Evolutionary conservation across 2,113 vertebrate species (phyloP), one percentile per base, ranked within the genome.

Genomic region (Octodon degus): DNA sequence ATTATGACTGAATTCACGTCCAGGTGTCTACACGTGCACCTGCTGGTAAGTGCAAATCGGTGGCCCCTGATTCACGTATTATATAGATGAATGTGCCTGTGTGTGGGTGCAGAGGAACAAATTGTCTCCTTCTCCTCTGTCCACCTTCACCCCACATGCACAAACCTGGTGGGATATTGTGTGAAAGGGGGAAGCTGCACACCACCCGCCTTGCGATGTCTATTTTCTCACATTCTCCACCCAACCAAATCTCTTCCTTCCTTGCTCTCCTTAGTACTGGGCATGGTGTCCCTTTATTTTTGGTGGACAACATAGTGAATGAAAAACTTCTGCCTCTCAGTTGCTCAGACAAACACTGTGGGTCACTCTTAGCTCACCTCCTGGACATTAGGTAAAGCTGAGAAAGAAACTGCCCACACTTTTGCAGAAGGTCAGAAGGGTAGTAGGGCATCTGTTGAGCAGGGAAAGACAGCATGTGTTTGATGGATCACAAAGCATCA

Each of bases 31-130:
- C 1, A 8, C 1, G 11, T 6, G 14, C 32, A 32, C 79, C 55
- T n/a, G 63, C 2, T 20, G 0, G 2, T 32, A 7, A 74, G 2
- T 47, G 81, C 50, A 6, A 37, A 14, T 16, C 17, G 7, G 0
- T 25, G 40, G 10, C 2, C 30, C 40, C 17, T 22, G 32, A 70
- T 40, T 14, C 12, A n/a, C 55, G 34, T 7, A 0, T 37, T 9
- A 7, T n/a, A 22, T 65, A 65, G n/a, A 16, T 2, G 30, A 30
- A 20, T 6, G 22, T 34, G 11, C 4, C 32, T 27, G 8, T 50
- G 30, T 70, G 13, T 3, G 14, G 43, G 10, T 43, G 27, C 24
- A 2, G 14, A 58, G 22, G 60, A 2, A 1, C 58, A 10, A 17
- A 53, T 19, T 9, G 22, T 0, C 7, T 11, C 25, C 37, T 6